Conservation (phyloP, 1,140 invertebrate species). For the Heliconius nattereri region DNA sequence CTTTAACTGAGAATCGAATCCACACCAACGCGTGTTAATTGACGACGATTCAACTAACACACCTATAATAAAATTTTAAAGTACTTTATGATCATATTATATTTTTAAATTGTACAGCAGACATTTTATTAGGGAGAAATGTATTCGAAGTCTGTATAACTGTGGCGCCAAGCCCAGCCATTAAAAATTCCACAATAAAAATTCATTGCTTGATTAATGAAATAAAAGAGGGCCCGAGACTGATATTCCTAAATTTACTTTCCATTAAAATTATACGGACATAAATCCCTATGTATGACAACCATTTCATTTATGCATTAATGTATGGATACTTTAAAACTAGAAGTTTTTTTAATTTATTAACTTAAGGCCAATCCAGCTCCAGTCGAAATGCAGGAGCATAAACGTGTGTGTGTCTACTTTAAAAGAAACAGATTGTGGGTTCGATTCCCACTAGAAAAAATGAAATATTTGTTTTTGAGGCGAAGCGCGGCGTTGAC, state of each 20-base stretch:
- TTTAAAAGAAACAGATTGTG: too few species aligned
- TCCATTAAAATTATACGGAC: constrained; percentile 45
- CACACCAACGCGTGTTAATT: background rate
- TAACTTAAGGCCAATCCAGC: too few species aligned
- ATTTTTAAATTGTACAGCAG: constrained; percentile 4
- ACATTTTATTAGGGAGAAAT: constrained; percentile 20
- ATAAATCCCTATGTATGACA: constrained; percentile 36
- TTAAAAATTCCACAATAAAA: constrained; percentile 30
- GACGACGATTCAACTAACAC: background rate
- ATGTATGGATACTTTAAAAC: background rate
- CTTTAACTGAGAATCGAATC: background rate
- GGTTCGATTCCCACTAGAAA: too few species aligned
- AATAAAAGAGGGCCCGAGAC: constrained; percentile 11
- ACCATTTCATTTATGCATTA: background rate
- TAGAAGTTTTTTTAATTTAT: too few species aligned
- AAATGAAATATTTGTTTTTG: too few species aligned
- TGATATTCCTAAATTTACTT: constrained; percentile 28
- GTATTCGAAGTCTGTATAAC: background rate
- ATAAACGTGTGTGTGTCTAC: too few species aligned
- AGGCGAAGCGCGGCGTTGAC: too few species aligned
- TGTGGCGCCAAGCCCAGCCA: constrained; percentile 12
- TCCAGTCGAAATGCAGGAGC: too few species aligned
- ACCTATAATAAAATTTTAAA: background rate
- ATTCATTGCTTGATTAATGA: constrained; percentile 20
- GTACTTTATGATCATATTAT: constrained; percentile 7